Evolutionary conservation across 2,888 invertebrate species (phyloP), one percentile per base, ranked within the genome.

Genomic region (Pseudococcus longispinus): DNA sequence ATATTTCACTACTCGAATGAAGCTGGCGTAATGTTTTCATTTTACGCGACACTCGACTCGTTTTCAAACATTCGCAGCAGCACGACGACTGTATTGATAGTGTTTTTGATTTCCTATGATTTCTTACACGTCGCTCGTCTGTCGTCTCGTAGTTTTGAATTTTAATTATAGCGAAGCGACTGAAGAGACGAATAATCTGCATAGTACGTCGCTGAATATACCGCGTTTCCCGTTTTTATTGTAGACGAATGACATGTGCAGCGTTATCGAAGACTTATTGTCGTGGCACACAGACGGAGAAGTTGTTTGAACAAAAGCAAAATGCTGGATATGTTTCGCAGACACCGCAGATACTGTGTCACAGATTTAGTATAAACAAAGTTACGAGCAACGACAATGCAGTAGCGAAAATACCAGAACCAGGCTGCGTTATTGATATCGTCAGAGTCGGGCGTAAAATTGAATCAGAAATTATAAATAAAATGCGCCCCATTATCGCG

Each of bases 401-500:
- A 11, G 9, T 11, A 18, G 18, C 32, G 26, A 23, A 80, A 77
- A 77, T 3, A 42, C 23, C 8, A n/a, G n/a, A n/a, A n/a, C n/a
- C 77, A 80, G 32, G 29, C 70, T 80, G 8, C 9, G 20, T 20
- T 42, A 80, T 80, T 42, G 77, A 80, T 80, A 80, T 23, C 77
- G 18, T 26, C n/a, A 11, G 20, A 42, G 18, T 26, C n/a, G 20
- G 20, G 77, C 77, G 42, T 80, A 80, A 80, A 80, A 80, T 42
- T 80, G 77, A 80, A 80, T 80, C 77, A 80, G 77, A 42, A 42
- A 80, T 80, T 42, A 4, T 20, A 80, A 80, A 80, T 80, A 80
- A 80, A 74, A 80, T 20, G n/a, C 42, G 23, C 20, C 77, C 77
- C 11, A 80, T 80, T 80, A 80, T 80, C n/a, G 77, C 20, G 8